Conservation (phyloP, 2,113 vertebrate species). For the Edolisoma coerulescens region DNA sequence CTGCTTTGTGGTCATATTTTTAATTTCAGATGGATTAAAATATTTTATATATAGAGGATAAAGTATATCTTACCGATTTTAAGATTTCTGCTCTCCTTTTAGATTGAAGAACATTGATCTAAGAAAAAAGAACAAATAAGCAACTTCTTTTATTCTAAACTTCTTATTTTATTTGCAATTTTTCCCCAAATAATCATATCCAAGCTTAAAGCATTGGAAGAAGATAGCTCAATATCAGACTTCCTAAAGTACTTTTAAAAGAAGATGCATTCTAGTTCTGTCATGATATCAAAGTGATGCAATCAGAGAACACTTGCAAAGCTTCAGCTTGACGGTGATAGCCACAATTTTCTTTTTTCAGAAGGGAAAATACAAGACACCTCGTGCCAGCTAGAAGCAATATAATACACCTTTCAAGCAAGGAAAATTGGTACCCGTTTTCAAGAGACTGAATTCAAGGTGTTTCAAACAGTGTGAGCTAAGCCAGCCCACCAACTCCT, state of each 20-base stretch:
- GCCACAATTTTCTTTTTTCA: background rate
- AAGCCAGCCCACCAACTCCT: background rate
- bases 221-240: background rate
- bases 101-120: conserved; percentile 98
- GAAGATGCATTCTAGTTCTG: background rate
- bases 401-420: background rate
- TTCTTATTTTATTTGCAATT: background rate
- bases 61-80: conserved; percentile 86
- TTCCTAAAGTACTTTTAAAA: background rate
- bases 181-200: background rate
- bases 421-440: background rate
- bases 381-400: background rate
- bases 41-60: background rate
- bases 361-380: background rate
- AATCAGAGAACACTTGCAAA: background rate
- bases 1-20: background rate
- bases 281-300: background rate
- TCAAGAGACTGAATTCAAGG: background rate
- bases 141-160: background rate
- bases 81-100: conserved; percentile 97
- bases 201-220: background rate
- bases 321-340: background rate
- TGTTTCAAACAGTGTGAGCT: background rate
- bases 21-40: background rate
- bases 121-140: background rate